Conservation (phyloP, 2,888 invertebrate species). For the Lathronympha strigana region DNA sequence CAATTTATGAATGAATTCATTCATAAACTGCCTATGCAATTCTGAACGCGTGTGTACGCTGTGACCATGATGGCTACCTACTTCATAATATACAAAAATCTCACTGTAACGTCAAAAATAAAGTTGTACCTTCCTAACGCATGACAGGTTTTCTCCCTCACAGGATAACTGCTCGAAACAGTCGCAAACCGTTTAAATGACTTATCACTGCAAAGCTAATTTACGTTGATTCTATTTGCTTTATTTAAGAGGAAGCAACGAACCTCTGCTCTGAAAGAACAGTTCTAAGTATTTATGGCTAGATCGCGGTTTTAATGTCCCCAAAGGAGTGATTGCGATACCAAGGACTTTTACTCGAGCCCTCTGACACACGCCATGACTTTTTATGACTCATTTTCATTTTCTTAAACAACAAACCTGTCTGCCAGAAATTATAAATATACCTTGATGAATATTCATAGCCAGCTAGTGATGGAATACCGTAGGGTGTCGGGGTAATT, state of each 20-base stretch:
- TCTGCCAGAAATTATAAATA: conserved; percentile 27
- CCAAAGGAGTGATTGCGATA: conserved; percentile 38
- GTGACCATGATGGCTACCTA: too few species aligned
- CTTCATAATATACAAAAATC: too few species aligned
- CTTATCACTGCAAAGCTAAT: too few species aligned
- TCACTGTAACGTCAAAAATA: too few species aligned
- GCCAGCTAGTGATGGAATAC: conserved; percentile 31
- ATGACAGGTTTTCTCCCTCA: too few species aligned
- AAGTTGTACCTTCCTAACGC: too few species aligned
- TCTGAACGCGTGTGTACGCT: too few species aligned
- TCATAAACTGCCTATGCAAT: too few species aligned
- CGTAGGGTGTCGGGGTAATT: too few species aligned
- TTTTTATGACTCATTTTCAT: conserved; percentile 29
- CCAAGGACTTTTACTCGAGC: conserved; percentile 30
- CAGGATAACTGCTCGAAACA: too few species aligned
- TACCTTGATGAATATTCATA: conserved; percentile 36
- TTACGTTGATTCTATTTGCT: neutral
- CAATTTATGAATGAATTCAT: too few species aligned
- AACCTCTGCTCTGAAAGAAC: neutral
- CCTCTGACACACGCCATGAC: conserved; percentile 23
- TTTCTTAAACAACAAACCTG: conserved; percentile 13
- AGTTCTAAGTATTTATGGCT: conserved; percentile 28
- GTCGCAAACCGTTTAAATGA: too few species aligned
- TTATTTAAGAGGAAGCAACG: neutral
- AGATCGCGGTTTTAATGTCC: conserved; percentile 34